phyloP scores from a whole-genome alignment of 2,888 invertebrate species.

The Athetis lepigone region DNA sequence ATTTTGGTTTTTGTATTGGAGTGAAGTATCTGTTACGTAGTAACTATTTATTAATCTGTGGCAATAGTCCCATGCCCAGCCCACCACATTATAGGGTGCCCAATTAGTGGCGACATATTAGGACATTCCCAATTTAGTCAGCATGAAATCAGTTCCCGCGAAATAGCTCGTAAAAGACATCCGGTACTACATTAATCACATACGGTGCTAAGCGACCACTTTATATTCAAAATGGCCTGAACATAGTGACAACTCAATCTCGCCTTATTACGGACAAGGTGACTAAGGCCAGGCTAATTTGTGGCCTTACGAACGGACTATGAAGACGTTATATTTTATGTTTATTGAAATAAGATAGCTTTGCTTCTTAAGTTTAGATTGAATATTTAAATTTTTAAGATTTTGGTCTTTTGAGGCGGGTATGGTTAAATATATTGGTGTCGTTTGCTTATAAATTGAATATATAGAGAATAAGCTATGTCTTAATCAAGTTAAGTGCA shows the following conservation, averaged over 20 bases:
- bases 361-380: conserved; percentile 40
- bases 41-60: too few species aligned
- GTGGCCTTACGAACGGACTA: conserved; percentile 58
- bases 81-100: conserved; percentile 65
- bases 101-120: conserved; percentile 71
- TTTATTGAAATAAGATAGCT: conserved; percentile 59
- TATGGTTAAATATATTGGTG: conserved; percentile 34
- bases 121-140: conserved; percentile 71
- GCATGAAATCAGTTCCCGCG: conserved; percentile 71
- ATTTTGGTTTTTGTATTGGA: too few species aligned
- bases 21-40: too few species aligned
- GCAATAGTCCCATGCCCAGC: conserved; percentile 35
- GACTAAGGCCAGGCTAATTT: conserved; percentile 70
- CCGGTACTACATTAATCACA: conserved; percentile 79
- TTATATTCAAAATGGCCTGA: conserved; percentile 80
- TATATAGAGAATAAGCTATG: conserved; percentile 21
- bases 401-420: conserved; percentile 32
- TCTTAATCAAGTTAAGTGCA: conserved; percentile 25
- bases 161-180: conserved; percentile 80
- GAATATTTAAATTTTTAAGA: conserved; percentile 32
- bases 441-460: conserved; percentile 17
- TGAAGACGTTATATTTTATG: conserved; percentile 59
- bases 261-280: conserved; percentile 66
- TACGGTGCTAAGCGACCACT: conserved; percentile 79
- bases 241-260: conserved; percentile 86